phyloP scores from a whole-genome alignment of 2,797 vertebrate species.

The Mus spretus region DNA sequence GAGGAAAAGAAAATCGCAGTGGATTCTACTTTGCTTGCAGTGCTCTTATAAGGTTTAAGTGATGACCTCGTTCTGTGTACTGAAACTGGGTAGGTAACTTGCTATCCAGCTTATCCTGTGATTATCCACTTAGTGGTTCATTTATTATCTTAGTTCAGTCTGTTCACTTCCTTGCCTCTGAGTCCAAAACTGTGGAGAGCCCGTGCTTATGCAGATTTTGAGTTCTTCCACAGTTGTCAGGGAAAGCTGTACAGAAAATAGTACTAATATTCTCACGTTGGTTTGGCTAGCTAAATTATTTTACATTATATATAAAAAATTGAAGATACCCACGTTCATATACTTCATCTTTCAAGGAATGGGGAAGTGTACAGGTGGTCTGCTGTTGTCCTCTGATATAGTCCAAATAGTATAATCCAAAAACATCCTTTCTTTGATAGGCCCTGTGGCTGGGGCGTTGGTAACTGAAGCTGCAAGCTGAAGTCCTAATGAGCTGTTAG shows the following conservation, averaged over 20 bases:
- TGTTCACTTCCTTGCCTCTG: background rate
- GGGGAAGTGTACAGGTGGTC: background rate
- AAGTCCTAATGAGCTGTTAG: background rate
- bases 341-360: background rate
- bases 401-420: background rate
- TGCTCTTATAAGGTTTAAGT: slow-evolving; percentile 11
- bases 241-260: background rate
- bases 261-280: slow-evolving; percentile 42
- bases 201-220: slow-evolving; percentile 14
- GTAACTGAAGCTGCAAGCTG: background rate
- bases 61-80: slow-evolving; percentile 64
- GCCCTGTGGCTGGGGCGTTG: background rate
- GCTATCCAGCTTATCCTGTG: slow-evolving; percentile 66
- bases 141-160: slow-evolving; percentile 53
- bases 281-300: slow-evolving; percentile 28
- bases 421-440: background rate
- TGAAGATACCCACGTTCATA: slow-evolving; percentile 7
- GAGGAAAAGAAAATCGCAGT: slow-evolving; percentile 30
- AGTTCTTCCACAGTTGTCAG: slow-evolving; percentile 32
- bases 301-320: slow-evolving; percentile 4
- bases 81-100: background rate
- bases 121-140: slow-evolving; percentile 71
- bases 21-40: slow-evolving; percentile 22
- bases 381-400: background rate
- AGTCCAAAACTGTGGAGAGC: background rate